A percentile compares a stretch with the other conserved stretches of the same genome.
Conservation (phyloP, 2,113 vertebrate species). For the Pristiophorus japonicus region DNA sequence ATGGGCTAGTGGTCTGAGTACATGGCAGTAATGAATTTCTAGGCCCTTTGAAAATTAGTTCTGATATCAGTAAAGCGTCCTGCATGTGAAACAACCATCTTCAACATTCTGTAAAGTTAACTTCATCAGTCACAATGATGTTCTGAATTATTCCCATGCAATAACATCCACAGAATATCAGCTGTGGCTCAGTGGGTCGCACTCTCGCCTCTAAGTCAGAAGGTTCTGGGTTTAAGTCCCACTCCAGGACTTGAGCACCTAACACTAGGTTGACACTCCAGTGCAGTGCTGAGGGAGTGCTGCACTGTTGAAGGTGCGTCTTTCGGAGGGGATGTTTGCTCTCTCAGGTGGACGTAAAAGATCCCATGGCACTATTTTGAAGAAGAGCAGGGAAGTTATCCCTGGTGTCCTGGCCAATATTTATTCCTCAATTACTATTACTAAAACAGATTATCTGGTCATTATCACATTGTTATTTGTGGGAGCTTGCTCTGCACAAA, state of each 20-base stretch:
- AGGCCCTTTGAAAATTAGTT: constrained; percentile 8
- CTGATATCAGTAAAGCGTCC: neutral
- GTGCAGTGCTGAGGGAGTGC: neutral
- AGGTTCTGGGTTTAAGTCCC: neutral
- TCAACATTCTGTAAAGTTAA: neutral
- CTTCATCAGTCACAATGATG: neutral
- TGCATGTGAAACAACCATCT: neutral
- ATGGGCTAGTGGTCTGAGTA: too few species aligned
- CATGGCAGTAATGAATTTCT: too few species aligned
- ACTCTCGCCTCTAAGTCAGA: neutral
- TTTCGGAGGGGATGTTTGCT: too few species aligned
- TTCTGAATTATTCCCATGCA: neutral
- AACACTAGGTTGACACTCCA: neutral
- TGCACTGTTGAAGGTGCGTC: too few species aligned
- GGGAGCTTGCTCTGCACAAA: neutral
- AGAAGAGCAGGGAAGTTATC: neutral
- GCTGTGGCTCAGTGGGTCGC: neutral
- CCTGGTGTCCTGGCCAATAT: neutral
- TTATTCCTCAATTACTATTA: neutral
- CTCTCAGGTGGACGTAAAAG: neutral
- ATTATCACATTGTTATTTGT: neutral
- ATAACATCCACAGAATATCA: neutral
- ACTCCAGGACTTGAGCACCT: neutral
- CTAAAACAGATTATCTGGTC: neutral
- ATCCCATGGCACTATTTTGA: neutral